These are phyloP conservation scores for Leucophora obtusa DNA, from an alignment of 2,888 invertebrate species.

Conservation along the genomic window DNA sequence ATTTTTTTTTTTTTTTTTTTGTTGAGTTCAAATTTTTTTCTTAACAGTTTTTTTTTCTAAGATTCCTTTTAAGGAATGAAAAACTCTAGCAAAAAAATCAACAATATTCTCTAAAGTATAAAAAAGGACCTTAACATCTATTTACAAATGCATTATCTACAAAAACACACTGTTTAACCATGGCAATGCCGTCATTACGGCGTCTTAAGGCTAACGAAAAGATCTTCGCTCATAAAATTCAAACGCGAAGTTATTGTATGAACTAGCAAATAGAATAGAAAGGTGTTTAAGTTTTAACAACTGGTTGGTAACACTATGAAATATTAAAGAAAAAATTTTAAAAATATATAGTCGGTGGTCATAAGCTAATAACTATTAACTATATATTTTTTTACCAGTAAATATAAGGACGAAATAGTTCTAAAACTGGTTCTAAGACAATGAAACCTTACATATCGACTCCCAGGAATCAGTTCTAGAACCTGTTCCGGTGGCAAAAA, in stretches of 20 bases:
- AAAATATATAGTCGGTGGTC: no score
- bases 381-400: no score
- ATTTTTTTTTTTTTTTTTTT: conserved; percentile 30
- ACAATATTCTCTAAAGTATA: conserved; percentile 14
- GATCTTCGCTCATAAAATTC: background rate
- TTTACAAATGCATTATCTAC: conserved; percentile 6
- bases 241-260: background rate
- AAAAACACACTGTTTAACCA: conserved; percentile 17
- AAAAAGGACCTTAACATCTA: conserved; percentile 35
- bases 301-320: no score
- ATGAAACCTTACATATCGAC: no score
- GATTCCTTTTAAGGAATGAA: conserved; percentile 46
- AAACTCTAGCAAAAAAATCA: conserved; percentile 23
- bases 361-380: no score
- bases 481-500: no score
- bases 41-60: conserved; percentile 18
- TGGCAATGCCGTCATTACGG: conserved; percentile 46
- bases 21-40: background rate
- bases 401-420: no score
- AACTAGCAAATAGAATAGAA: no score
- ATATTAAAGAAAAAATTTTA: no score
- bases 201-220: conserved; percentile 42
- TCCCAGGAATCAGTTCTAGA: no score
- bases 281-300: no score
- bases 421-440: no score